Percentiles rank a stretch among this genome's conserved stretches.
Conservation (phyloP, 2,888 invertebrate species). For the Lithophane leautieri region DNA sequence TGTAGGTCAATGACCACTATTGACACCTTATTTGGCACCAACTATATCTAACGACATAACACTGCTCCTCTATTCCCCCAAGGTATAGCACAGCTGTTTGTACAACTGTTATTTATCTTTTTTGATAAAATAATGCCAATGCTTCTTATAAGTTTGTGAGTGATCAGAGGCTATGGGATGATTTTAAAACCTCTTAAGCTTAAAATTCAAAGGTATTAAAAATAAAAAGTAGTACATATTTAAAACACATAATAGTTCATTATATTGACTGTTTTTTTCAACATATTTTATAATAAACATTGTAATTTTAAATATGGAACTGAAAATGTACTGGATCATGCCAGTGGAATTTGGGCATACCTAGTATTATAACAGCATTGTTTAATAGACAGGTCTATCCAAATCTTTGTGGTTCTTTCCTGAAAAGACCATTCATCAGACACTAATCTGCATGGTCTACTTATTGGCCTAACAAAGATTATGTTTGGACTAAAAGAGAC, state of each 20-base stretch:
- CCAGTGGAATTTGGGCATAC: not conserved
- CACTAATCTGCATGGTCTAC: too few relatives aligned
- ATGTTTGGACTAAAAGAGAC: not conserved
- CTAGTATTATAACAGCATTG: not conserved
- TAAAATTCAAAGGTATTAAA: not conserved
- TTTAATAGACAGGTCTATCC: not conserved
- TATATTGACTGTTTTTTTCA: not conserved
- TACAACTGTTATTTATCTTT: not conserved
- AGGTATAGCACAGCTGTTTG: not conserved
- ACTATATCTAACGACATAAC: not conserved
- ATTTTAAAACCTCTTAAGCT: not conserved
- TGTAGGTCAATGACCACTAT: not conserved
- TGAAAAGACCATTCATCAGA: not conserved
- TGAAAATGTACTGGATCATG: not conserved
- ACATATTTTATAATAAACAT: not conserved
- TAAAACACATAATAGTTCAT: not conserved
- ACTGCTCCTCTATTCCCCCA: not conserved
- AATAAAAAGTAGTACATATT: not conserved
- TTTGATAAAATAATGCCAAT: not conserved
- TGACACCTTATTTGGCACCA: not conserved
- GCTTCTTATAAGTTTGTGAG: not conserved
- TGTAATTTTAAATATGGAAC: not conserved
- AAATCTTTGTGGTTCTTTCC: not conserved
- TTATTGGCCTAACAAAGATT: not conserved
- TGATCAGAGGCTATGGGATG: not conserved